Base-by-base conservation (phyloP, 1,140 invertebrate species). In the Drosophila lacteicornis region DNA sequence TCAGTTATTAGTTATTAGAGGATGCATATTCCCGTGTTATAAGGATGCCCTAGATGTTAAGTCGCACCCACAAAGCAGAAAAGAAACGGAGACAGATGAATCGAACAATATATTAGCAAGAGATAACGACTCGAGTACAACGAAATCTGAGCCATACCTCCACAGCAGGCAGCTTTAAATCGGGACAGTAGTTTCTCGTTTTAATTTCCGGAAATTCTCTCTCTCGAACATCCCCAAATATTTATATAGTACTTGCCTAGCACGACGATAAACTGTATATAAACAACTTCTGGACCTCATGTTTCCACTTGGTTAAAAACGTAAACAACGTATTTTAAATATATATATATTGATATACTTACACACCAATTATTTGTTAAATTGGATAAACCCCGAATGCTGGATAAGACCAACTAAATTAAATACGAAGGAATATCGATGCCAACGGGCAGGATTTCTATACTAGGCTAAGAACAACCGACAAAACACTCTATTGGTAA, bases 341-440 rank as follows among this genome's bases (percentile, higher is more conserved):
- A 55, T 66, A 60, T 59, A 50, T 51, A 53, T 55, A 38, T n/a
- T n/a, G n/a, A n/a, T 55, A 55, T 38, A 38, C 51, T 55, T 55
- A 55, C 50, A 68, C 43, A 68, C 65, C 75, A 79, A 79, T 71
- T 77, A 70, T 61, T 69, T 80, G 74, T 77, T 84, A 45, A 73
- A 82, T 85, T 85, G 79, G 75, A 70, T 50, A 79, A 75, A 40
- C 62, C 57, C 76, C 59, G 68, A 68, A 85, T 70, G 84, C 85
- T 88, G 85, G 85, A 88, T 85, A 88, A 90, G 84, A 88, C 85
- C 80, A 88, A 90, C 80, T 90, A 88, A 88, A 88, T 90, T 88
- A 83, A 87, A 65, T 60, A 71, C 70, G 22, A 68, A 46, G 46
- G 40, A 77, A 67, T 50, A 65, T 56, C 71, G 30, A 45, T 62